Conservation (phyloP, 2,888 invertebrate species). For the Zaprionus bogoriensis region DNA sequence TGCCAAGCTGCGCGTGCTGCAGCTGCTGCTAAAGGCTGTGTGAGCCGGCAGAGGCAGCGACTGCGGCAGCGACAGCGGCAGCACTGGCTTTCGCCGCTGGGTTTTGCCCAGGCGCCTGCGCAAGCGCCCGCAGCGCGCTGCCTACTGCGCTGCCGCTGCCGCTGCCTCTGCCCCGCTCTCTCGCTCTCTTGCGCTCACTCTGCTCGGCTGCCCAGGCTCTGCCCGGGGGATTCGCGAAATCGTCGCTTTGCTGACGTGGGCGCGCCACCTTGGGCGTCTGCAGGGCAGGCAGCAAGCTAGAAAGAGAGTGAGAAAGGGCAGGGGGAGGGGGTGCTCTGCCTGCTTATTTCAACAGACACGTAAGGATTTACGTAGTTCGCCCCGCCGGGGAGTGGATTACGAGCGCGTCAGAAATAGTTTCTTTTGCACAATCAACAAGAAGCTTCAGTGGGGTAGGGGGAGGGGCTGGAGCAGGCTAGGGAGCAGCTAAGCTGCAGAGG, state of each 20-base stretch:
- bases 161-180: constrained; percentile 22
- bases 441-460: neutral
- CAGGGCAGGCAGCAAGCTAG: constrained; percentile 18
- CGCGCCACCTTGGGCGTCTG: constrained; percentile 45
- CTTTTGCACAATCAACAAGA: constrained; percentile 54
- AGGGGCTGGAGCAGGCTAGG: neutral
- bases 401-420: constrained; percentile 74
- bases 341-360: constrained; percentile 68
- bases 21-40: constrained; percentile 11
- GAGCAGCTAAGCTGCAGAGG: constrained; percentile 1
- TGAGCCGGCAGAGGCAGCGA: constrained; percentile 9
- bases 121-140: constrained; percentile 30
- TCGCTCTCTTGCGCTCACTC: constrained; percentile 7
- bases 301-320: neutral
- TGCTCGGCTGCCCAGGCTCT: constrained; percentile 42
- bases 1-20: constrained; percentile 35
- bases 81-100: constrained; percentile 32
- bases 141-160: too few species aligned
- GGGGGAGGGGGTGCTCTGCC: neutral
- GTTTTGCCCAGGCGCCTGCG: constrained; percentile 53
- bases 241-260: constrained; percentile 67
- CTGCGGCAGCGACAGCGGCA: constrained; percentile 21
- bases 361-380: constrained; percentile 70
- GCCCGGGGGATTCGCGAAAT: constrained; percentile 78
- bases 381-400: constrained; percentile 49